Base-by-base conservation (phyloP, 2,888 invertebrate genomes). In the Melieria omissa region DNA sequence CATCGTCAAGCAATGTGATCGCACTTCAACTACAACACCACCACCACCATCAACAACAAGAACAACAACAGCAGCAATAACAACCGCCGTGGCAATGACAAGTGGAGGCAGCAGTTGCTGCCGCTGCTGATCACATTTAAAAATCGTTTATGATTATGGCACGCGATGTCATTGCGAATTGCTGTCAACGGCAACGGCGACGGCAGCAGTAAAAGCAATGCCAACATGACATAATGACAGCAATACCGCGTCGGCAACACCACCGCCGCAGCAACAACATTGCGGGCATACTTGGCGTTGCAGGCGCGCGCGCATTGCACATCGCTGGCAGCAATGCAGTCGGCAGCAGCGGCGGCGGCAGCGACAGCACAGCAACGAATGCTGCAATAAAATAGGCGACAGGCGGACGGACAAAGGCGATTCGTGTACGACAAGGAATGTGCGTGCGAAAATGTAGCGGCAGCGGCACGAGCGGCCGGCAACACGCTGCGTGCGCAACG, bases 321-420 rank as follows among this genome's bases (percentile, higher is more conserved):
- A 29, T 29, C 3, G 29, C 29, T 3, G 29, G 2, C 29, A n/a
- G n/a, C n/a, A n/a, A n/a, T n/a, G n/a, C n/a, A 29, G 29, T 29
- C 29, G 29, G 29, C 29, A 29, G 29, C 57, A 52, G 46, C 49
- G 9, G 57, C 29, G 62, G 14, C 44, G 29, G 14, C 65, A 57
- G 45, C 41, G 45, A n/a, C 5, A 12, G 10, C 44, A 46, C 65
- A 61, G n/a, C 41, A 9, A 29, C 62, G 45, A 74, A 70, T 69
- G 74, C 55, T 79, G 81, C 81, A 81, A 81, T 83, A 83, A 83
- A 83, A 83, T 83, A 74, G 74, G 74, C 71, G 74, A 71, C 71
- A 74, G 16, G 54, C 61, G 45, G 52, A 61, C 68, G 47, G 52
- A 46, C 62, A 46, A 46, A 63, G 45, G 42, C 6, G 46, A 65